Evolutionary conservation across 2,113 vertebrate genomes (phyloP), one percentile per base, ranked within the genome.

Genomic region (Petromus typicus): DNA sequence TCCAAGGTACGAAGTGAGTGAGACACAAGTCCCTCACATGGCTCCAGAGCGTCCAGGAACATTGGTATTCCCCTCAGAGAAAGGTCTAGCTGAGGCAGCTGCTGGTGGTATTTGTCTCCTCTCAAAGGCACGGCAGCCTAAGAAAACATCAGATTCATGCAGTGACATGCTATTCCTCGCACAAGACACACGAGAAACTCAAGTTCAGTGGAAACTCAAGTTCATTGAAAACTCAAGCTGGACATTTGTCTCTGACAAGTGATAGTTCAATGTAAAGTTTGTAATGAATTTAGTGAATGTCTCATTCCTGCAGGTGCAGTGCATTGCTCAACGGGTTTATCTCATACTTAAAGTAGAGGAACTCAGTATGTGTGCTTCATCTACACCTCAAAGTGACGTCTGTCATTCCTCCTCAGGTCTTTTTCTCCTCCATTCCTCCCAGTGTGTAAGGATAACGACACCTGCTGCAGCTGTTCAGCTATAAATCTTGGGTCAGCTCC

Each of bases 101-200:
- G 9, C 27, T 71, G 73, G 27, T 57, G 23, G 4, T 61, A 22
- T 12, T 5, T 27, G 51, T 45, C 48, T 30, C 40, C 20, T 87
- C 27, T 94, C 56, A 20, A 93, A 71, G 30, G 22, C 9, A 40
- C 57, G 54, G 71, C 43, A 91, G 86, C 40, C 2, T 48, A 93
- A 80, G 61, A 91, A 96, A 96, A 91, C 87, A 22, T 16, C n/a
- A 84, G 69, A 12, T 64, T 87, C 95, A 10, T 5, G 40, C 11
- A 82, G n/a, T 10, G 87, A 57, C 32, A 57, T 20, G 16, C 84
- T 76, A 91, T 76, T 95, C 79, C 84, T 37, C 13, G 32, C 79
- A 25, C 57, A n/a, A 59, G 11, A 85, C 76, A 93, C 37, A 67
- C 43, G 75, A 79, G 37, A 78, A 76, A 30, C 14, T 63, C n/a